phyloP scores from a whole-genome alignment of 2,797 vertebrate genomes.

The Pantherophis alleghaniensis region DNA sequence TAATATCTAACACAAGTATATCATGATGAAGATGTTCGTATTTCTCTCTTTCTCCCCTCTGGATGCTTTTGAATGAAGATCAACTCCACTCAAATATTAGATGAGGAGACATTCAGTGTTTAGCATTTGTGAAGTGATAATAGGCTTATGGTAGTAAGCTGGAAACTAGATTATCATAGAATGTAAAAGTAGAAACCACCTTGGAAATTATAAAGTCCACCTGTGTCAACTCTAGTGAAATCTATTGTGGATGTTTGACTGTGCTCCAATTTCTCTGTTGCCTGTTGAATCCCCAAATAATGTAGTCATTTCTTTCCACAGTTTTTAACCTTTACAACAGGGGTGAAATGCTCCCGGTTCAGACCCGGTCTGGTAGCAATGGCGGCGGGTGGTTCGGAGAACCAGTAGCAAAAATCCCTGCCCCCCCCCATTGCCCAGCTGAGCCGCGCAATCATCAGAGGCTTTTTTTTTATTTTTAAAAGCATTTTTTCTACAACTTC shows the following conservation, averaged over 20 bases:
- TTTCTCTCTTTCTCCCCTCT: background rate
- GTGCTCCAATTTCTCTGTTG: background rate
- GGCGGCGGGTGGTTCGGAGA: too few relatives aligned
- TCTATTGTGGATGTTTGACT: background rate
- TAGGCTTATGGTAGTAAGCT: background rate
- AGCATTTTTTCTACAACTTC: too few relatives aligned
- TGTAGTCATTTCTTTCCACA: background rate
- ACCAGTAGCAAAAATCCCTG: too few relatives aligned
- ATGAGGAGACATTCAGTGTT: background rate
- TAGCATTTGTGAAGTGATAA: background rate
- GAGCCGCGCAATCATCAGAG: too few relatives aligned
- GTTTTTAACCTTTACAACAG: too few relatives aligned
- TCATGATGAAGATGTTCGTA: background rate
- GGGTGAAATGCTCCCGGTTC: too few relatives aligned
- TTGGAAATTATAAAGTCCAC: background rate
- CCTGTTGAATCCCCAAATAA: background rate
- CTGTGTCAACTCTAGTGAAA: background rate
- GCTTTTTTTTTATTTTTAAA: too few relatives aligned
- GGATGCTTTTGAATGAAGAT: background rate
- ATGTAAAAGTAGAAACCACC: background rate
- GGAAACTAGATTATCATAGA: background rate
- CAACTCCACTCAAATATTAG: background rate
- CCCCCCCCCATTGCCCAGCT: too few relatives aligned
- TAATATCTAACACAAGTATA: background rate
- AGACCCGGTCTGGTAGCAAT: too few relatives aligned